Evolutionary conservation across 2,113 vertebrate genomes (phyloP).

Genomic region (Zootoca vivipara): DNA sequence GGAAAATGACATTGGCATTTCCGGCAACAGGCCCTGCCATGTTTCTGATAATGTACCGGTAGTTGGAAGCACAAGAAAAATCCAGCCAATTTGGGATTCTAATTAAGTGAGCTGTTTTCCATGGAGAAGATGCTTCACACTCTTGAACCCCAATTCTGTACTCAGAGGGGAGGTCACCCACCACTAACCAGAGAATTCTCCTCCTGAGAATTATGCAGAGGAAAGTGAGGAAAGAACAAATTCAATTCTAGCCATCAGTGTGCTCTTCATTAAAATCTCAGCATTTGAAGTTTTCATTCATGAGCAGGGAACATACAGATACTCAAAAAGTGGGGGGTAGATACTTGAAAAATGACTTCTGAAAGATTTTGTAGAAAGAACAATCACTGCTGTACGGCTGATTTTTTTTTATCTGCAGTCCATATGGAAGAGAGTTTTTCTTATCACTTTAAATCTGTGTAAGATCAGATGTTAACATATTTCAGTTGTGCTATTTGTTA

Average conservation of each 20-base stretch:
- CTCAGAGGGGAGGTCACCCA: neutral
- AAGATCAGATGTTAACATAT: constrained; percentile 40
- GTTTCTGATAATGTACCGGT: neutral
- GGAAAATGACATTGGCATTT: neutral
- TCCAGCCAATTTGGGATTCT: neutral
- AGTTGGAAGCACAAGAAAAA: neutral
- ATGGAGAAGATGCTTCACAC: neutral
- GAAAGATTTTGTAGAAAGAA: constrained; percentile 1
- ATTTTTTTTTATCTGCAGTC: constrained; percentile 17
- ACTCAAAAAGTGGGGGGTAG: neutral
- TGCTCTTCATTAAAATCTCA: neutral
- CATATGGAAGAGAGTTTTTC: neutral
- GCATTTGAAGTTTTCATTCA: neutral
- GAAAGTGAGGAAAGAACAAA: neutral
- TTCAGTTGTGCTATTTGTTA: constrained; percentile 49
- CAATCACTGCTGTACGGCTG: neutral
- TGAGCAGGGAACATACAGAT: neutral
- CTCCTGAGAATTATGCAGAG: neutral
- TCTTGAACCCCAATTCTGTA: neutral
- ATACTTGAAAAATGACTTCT: constrained; percentile 22
- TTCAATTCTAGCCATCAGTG: neutral
- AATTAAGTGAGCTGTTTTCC: neutral
- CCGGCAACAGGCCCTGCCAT: too few species aligned
- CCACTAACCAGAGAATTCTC: neutral
- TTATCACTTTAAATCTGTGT: constrained; percentile 10